Base-by-base conservation (phyloP, 2,113 vertebrate species). In the Nannospalax galili region DNA sequence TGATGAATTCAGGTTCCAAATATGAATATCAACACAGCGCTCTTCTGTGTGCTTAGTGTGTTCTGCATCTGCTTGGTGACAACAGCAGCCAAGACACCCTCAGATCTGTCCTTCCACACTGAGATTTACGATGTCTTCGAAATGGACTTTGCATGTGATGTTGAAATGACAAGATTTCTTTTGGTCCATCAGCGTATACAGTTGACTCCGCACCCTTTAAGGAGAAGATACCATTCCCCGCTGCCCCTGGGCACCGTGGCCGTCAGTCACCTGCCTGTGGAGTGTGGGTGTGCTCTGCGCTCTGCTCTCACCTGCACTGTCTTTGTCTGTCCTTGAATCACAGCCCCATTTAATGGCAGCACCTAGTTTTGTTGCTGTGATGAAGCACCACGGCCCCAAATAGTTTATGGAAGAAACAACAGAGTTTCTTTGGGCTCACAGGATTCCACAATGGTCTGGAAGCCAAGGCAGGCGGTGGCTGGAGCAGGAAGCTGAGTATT, bases 91-190 rank as follows among this genome's bases (percentile, higher is more conserved):
- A 4, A 58, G 28, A 12, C 10, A 19, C 28, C 28, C 58, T 74
- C 58, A 16, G 16, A 20, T 42, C 7, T 9, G 28, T 6, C 64
- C 30, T 32, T 62, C 52, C 62, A 56, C 35, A 12, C 14, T 45
- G 80, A 88, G 64, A 62, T 96, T 75, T 72, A 52, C 40, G 32
- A 1, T 22, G 1, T 15, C 74, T 94, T 26, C 42, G 73, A 91
- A 79, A 72, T 87, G 45, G 37, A 65, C 70, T 91, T 74, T 20
- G 37, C 15, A 37, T 77, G 48, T 52, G 17, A 56, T 30, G 28
- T 11, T 52, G 45, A 84, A 32, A 77, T 26, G 52, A 72, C 26
- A 88, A 92, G 90, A 91, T 92, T 88, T 91, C 65, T 75, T 88
- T 94, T 69, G 62, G 72, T 80, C 72, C 78, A 58, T 87, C 35